Evolutionary conservation across 2,888 invertebrate species (phyloP).

Genomic region (Nymphalis urticae): DNA sequence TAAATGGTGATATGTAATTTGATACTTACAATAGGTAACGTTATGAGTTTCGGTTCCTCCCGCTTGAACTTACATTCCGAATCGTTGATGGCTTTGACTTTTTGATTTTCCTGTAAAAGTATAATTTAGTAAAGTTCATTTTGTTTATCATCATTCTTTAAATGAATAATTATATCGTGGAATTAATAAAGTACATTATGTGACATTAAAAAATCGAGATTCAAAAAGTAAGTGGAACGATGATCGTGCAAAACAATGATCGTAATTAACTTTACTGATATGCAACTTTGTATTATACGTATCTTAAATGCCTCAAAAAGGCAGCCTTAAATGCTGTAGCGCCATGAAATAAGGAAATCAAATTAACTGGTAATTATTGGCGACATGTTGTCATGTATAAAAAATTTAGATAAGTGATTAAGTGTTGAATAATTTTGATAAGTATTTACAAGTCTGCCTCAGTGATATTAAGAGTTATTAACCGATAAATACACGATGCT

Average conservation of each 20-base stretch:
- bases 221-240: constrained; percentile 13
- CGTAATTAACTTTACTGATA: constrained; percentile 22
- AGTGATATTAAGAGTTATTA: constrained; percentile 31
- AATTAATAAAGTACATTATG: constrained; percentile 4
- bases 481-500: constrained; percentile 37
- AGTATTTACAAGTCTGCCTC: constrained; percentile 1
- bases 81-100: too few relatives aligned
- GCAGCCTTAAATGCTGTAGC: constrained; percentile 14
- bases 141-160: neutral
- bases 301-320: constrained; percentile 26
- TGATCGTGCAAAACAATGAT: constrained; percentile 10
- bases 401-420: constrained; percentile 19
- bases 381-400: constrained; percentile 25
- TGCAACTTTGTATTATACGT: constrained; percentile 22
- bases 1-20: too few relatives aligned
- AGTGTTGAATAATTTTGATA: constrained; percentile 23
- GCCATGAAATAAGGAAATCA: constrained; percentile 20
- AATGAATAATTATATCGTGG: constrained; percentile 5
- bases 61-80: too few relatives aligned
- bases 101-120: too few relatives aligned
- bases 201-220: constrained; percentile 7
- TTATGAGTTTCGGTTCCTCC: too few relatives aligned
- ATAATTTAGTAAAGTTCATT: too few relatives aligned
- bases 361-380: constrained; percentile 14
- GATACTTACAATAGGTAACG: too few relatives aligned